Conservation (phyloP, 2,888 invertebrate species). For the Agonopterix arenella region DNA sequence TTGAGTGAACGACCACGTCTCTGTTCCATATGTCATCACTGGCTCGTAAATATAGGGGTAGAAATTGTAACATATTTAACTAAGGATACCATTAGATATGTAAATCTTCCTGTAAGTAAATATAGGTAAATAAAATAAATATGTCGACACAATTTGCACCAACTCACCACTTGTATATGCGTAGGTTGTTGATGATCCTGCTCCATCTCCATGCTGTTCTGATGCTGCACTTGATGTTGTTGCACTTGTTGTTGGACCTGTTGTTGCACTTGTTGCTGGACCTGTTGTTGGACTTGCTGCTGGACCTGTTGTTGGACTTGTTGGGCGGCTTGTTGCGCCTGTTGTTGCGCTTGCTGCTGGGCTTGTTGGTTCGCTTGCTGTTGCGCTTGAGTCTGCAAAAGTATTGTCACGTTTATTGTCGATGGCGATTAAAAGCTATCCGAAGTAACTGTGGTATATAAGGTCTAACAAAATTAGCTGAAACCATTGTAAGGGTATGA, state of each 20-base stretch:
- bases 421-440: no score
- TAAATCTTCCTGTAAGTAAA: no score
- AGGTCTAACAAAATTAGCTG: no score
- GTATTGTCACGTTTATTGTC: not conserved
- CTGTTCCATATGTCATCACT: no score
- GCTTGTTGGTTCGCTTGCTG: slow-evolving; percentile 35
- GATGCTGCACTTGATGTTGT: slow-evolving; percentile 54
- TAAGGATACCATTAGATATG: no score
- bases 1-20: no score
- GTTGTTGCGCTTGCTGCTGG: slow-evolving; percentile 32
- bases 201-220: slow-evolving; percentile 52
- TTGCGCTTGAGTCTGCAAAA: slow-evolving; percentile 40
- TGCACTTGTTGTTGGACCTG: slow-evolving; percentile 43
- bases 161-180: slow-evolving; percentile 66
- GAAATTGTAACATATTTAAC: no score
- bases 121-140: no score
- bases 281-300: slow-evolving; percentile 20
- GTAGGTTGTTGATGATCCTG: slow-evolving; percentile 69
- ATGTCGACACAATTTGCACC: not conserved
- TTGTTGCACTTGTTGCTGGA: slow-evolving; percentile 23
- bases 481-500: no score
- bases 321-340: slow-evolving; percentile 44
- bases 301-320: slow-evolving; percentile 27
- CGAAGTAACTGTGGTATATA: no score
- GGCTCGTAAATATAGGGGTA: no score